Evolutionary conservation across 2,797 vertebrate genomes (phyloP), one percentile per base, ranked within the genome.

Genomic region (Pseudomugil gertrudae): DNA sequence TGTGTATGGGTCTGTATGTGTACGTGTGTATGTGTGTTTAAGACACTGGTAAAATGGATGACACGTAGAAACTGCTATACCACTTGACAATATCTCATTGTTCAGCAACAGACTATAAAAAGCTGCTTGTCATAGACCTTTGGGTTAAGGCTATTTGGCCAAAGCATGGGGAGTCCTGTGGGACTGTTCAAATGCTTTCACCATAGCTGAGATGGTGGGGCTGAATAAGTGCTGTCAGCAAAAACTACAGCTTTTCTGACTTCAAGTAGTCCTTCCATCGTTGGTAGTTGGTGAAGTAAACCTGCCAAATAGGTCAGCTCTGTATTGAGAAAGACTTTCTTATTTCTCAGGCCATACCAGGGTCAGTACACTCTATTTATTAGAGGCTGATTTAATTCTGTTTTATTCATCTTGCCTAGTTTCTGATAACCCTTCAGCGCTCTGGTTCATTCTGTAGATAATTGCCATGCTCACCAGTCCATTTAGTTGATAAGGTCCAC

Each of bases 401-500:
- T 72, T 66, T 32, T 51, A 56, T 32, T 54, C n/a, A 29, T 60
- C 51, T 38, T 66, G 40, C 13, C 40, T 40, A 30, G 57, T 59
- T 59, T 62, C 47, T 9, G 57, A 63, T 81, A 66, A 48, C 57
- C 35, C 7, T 51, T 70, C 23, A 66, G 63, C 36, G 68, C 58
- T 68, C 23, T 38, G 45, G 26, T 35, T 72, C 64, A 70, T 81
- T 72, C 58, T 66, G 40, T 51, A 57, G 61, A 79, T 74, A 67
- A 80, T 74, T 38, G 35, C 74, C 55, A 29, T 50, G 32, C 43
- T 79, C 54, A 67, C 50, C 54, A 48, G 14, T 64, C 58, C 60
- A 51, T 78, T 79, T 54, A 52, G 54, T 45, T 62, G 33, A 74
- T 63, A 38, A 67, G 55, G 57, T 70, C 36, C 69, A 63, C 61